These are phyloP conservation scores for Papilio protenor DNA, from an alignment of 2,888 invertebrate genomes.

Conservation along the genomic window DNA sequence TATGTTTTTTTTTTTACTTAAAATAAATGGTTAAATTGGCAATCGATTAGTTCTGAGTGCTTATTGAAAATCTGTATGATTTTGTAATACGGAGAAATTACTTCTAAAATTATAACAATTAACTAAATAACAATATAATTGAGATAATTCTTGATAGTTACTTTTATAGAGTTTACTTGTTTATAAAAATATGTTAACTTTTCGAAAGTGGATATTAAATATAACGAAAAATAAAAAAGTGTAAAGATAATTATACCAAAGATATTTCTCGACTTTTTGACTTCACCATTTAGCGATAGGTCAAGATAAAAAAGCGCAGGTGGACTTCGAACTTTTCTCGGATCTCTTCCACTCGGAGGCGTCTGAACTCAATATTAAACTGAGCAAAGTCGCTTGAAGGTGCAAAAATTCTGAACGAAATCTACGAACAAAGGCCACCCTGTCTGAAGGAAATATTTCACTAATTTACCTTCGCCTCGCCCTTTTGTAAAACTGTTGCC, in stretches of 20 bases:
- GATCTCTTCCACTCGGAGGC: conserved; percentile 51
- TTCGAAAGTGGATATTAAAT: background rate
- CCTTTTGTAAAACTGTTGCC: conserved; percentile 54
- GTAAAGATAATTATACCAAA: background rate
- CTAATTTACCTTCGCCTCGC: conserved; percentile 62
- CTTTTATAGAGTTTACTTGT: background rate
- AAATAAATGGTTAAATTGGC: background rate
- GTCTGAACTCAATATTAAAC: conserved; percentile 53
- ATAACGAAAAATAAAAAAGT: background rate
- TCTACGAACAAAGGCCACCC: conserved; percentile 60
- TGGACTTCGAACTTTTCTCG: conserved; percentile 46
- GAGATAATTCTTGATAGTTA: background rate
- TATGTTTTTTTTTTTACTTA: background rate
- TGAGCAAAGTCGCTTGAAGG: conserved; percentile 41
- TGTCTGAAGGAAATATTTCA: conserved; percentile 65
- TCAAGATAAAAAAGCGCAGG: conserved; percentile 50
- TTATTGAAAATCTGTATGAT: background rate
- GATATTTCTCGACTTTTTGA: conserved; percentile 16
- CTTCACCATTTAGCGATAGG: conserved; percentile 26
- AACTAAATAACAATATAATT: background rate
- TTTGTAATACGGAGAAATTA: background rate
- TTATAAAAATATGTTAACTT: background rate
- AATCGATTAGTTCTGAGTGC: background rate
- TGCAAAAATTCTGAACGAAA: conserved; percentile 36
- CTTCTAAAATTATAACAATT: background rate